Evolutionary conservation across 2,888 invertebrate species (phyloP).

Genomic region (Cosmia pyralina): DNA sequence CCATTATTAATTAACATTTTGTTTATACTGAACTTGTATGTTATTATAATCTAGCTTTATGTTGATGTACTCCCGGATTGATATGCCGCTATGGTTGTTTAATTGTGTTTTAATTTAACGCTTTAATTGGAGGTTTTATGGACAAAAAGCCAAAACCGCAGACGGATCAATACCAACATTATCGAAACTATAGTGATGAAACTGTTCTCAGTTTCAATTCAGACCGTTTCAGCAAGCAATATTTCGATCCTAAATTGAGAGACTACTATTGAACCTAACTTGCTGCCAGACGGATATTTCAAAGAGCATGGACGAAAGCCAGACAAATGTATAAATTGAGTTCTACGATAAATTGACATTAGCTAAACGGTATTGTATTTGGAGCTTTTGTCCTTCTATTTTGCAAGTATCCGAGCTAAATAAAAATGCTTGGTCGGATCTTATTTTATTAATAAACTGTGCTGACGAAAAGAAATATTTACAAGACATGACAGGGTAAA

Average conservation of each 20-base stretch:
- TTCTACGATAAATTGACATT: conserved; percentile 33
- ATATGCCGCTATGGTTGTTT: conserved; percentile 16
- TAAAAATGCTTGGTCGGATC: conserved; percentile 37
- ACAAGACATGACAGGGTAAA: conserved; percentile 61
- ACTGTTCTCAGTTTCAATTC: conserved; percentile 17
- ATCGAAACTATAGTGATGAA: conserved; percentile 25
- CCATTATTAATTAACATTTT: conserved; percentile 29
- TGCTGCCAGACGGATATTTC: conserved; percentile 33
- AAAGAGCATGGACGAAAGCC: conserved; percentile 39
- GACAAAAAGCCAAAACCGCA: conserved; percentile 17
- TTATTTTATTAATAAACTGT: conserved; percentile 48
- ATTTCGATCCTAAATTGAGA: conserved; percentile 33
- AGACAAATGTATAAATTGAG: conserved; percentile 49
- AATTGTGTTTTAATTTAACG: conserved; percentile 26
- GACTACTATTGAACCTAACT: conserved; percentile 31
- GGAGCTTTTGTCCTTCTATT: conserved; percentile 23
- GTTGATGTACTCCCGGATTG: conserved; percentile 9
- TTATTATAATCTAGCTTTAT: conserved; percentile 10
- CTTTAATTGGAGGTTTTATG: conserved; percentile 33
- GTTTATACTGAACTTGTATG: conserved; percentile 26
- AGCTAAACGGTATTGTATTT: conserved; percentile 34
- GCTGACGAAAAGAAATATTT: conserved; percentile 46
- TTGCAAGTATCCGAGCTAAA: conserved; percentile 26
- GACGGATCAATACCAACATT: conserved; percentile 15
- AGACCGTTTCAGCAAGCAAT: conserved; percentile 17